Percentiles rank a stretch among this genome's conserved stretches.
Conservation (phyloP, 2,888 invertebrate species). For the Chydorus sphaericus region DNA sequence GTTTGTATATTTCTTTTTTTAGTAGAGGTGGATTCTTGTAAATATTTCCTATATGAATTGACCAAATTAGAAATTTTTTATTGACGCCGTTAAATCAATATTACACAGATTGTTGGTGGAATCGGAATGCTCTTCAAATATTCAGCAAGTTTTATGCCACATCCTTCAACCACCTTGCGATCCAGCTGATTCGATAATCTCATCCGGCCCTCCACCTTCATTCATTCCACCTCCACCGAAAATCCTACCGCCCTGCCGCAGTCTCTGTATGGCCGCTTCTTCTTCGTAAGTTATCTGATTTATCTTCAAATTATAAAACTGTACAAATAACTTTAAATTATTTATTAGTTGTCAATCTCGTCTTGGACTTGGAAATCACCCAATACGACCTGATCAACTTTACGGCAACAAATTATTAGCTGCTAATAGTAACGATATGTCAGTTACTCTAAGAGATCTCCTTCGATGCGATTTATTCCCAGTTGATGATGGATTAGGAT, state of each 20-base stretch:
- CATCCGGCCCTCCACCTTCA: no score
- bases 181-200: neutral
- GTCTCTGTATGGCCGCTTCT: constrained; percentile 15
- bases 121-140: constrained; percentile 73
- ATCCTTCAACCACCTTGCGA: constrained; percentile 65
- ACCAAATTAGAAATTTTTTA: neutral
- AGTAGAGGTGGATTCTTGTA: no score
- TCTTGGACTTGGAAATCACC: neutral
- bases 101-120: constrained; percentile 44
- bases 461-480: constrained; percentile 13
- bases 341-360: neutral
- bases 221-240: neutral
- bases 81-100: neutral
- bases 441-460: constrained; percentile 6
- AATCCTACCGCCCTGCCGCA: constrained; percentile 12
- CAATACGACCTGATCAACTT: neutral
- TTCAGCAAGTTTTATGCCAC: constrained; percentile 79
- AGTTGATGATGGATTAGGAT: constrained; percentile 32
- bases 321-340: neutral
- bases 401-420: neutral
- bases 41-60: no score
- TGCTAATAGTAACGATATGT: constrained; percentile 7
- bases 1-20: no score
- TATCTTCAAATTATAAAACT: neutral
- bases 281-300: constrained; percentile 49